phyloP scores from a whole-genome alignment of 1,140 invertebrate genomes.

The Bombus waltoni region DNA sequence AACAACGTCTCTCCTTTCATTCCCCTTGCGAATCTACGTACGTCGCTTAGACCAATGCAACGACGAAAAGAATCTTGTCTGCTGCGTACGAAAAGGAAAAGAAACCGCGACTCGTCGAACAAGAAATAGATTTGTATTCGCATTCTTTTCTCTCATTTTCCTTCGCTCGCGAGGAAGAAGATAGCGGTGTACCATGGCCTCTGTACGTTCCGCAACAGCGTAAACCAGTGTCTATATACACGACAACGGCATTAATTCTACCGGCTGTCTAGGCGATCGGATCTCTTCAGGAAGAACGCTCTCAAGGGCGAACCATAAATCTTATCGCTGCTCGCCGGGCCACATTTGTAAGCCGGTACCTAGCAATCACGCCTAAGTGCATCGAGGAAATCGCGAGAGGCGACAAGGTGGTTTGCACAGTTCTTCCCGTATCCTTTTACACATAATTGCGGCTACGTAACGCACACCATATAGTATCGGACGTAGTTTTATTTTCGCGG shows the following conservation, averaged over 20 bases:
- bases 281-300: constrained; percentile 44
- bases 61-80: too few relatives aligned
- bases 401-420: not conserved
- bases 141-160: not conserved
- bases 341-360: constrained; percentile 37
- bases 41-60: too few relatives aligned
- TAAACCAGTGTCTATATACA: constrained; percentile 17
- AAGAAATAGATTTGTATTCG: not conserved
- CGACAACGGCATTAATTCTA: constrained; percentile 31
- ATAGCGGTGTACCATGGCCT: not conserved
- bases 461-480: not conserved
- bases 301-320: constrained; percentile 50
- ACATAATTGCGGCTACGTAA: not conserved
- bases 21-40: accelerated
- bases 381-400: constrained; percentile 15
- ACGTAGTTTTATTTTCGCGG: not conserved
- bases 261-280: constrained; percentile 29
- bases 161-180: constrained; percentile 11
- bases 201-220: not conserved
- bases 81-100: not conserved
- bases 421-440: not conserved
- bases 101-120: too few relatives aligned
- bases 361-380: constrained; percentile 27
- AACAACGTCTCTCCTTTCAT: too few relatives aligned
- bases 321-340: constrained; percentile 22